These are phyloP conservation scores for Polyploca ridens DNA, from an alignment of 2,888 invertebrate genomes.

Conservation along the genomic window DNA sequence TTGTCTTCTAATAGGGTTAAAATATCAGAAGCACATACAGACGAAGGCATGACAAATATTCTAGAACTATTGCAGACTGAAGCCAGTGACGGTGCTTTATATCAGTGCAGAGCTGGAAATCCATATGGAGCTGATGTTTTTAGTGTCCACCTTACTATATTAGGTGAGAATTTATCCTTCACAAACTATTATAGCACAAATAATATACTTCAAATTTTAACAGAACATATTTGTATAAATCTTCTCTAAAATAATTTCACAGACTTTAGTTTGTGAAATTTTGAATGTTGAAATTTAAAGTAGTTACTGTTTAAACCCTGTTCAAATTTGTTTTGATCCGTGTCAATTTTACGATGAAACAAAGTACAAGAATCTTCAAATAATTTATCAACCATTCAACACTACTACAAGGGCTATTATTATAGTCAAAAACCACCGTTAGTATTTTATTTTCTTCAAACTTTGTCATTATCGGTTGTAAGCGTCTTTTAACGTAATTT, in stretches of 20 bases:
- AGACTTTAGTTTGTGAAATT: too few relatives aligned
- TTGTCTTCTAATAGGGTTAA: slow-evolving; percentile 59
- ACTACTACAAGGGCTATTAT: too few relatives aligned
- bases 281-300: too few relatives aligned
- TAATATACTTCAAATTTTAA: not conserved
- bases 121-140: slow-evolving; percentile 77
- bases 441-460: not conserved
- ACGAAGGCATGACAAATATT: slow-evolving; percentile 72
- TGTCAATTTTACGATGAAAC: too few relatives aligned
- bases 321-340: too few relatives aligned
- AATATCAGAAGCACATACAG: slow-evolving; percentile 76
- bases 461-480: not conserved
- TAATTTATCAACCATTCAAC: too few relatives aligned
- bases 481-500: too few relatives aligned
- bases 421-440: too few relatives aligned
- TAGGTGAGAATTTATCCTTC: slow-evolving; percentile 54
- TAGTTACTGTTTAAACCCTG: too few relatives aligned
- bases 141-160: slow-evolving; percentile 70
- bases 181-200: not conserved
- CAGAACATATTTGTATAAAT: too few relatives aligned
- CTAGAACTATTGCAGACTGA: slow-evolving; percentile 74
- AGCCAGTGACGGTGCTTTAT: slow-evolving; percentile 73
- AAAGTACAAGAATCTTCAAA: too few relatives aligned
- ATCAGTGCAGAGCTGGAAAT: slow-evolving; percentile 79
- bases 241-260: too few relatives aligned